Percentiles rank a stretch among this genome's conserved stretches.
These are phyloP conservation scores for Drosophila bunnanda DNA, from an alignment of 2,888 invertebrate species.

Conservation along the genomic window DNA sequence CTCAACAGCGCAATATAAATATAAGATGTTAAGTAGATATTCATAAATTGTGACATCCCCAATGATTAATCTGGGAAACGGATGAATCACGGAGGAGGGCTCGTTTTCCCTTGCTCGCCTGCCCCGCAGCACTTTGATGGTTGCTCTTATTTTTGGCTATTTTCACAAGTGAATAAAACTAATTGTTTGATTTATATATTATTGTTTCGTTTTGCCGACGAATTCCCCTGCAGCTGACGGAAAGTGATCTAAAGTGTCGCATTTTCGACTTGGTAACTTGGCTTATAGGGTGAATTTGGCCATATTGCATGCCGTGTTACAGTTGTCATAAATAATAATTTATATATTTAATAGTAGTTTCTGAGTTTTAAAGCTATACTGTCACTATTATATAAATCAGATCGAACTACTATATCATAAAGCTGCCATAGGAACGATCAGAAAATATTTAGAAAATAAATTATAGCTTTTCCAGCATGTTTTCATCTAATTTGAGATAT, in stretches of 20 bases:
- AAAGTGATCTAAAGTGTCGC: constrained; percentile 18
- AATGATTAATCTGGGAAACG: constrained; percentile 2
- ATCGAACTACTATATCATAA: no score
- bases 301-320: not conserved
- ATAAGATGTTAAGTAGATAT: constrained; percentile 4
- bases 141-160: constrained; percentile 20
- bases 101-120: not conserved
- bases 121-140: constrained; percentile 6
- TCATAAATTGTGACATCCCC: constrained; percentile 16
- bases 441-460: no score
- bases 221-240: constrained; percentile 4
- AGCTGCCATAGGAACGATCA: no score
- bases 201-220: constrained; percentile 8
- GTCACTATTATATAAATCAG: no score
- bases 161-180: constrained; percentile 27
- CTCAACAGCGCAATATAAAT: not conserved
- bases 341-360: not conserved
- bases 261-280: constrained; percentile 18
- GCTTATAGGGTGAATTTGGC: not conserved
- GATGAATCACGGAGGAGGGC: constrained; percentile 14
- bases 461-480: no score
- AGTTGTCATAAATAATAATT: not conserved
- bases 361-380: no score
- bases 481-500: no score
- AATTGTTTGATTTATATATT: constrained; percentile 31